Percentiles rank a stretch among this genome's conserved stretches.
These are phyloP conservation scores for Nomada lathburiana DNA, from an alignment of 2,888 invertebrate genomes.

Conservation along the genomic window DNA sequence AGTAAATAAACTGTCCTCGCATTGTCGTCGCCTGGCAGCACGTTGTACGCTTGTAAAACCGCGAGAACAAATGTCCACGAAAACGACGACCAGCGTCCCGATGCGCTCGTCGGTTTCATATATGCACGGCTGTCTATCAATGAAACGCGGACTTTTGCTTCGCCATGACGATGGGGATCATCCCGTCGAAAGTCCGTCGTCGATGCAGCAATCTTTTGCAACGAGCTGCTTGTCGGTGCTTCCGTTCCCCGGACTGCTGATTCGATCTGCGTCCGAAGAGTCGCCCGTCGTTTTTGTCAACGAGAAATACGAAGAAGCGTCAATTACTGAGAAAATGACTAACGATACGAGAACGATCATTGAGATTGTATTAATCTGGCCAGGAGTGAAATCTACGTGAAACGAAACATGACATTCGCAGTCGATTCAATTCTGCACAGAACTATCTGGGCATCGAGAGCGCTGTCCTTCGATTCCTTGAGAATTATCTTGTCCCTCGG, in stretches of 20 bases:
- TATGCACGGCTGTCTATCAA: constrained; percentile 72
- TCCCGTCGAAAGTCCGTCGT: constrained; percentile 66
- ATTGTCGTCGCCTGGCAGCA: constrained; percentile 72
- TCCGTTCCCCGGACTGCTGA: constrained; percentile 23
- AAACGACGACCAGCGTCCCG: constrained; percentile 50
- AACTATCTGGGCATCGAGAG: too few species aligned
- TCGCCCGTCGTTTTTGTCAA: background rate
- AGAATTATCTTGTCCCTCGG: constrained; percentile 48
- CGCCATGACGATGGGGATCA: constrained; percentile 75
- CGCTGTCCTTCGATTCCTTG: constrained; percentile 11
- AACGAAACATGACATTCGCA: too few species aligned
- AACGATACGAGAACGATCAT: too few species aligned
- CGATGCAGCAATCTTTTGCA: constrained; percentile 58
- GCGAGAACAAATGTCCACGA: constrained; percentile 73
- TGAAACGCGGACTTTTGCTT: constrained; percentile 75
- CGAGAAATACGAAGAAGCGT: background rate
- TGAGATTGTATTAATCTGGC: too few species aligned
- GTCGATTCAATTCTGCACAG: too few species aligned
- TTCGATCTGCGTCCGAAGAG: background rate
- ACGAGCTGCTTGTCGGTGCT: constrained; percentile 37
- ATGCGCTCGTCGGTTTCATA: constrained; percentile 73
- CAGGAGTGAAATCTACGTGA: too few species aligned
- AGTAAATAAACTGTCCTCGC: constrained; percentile 72
- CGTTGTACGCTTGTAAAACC: constrained; percentile 73
- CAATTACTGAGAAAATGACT: too few species aligned